Evolutionary conservation across 2,113 vertebrate genomes (phyloP).

Genomic region (Manacus vitellinus): DNA sequence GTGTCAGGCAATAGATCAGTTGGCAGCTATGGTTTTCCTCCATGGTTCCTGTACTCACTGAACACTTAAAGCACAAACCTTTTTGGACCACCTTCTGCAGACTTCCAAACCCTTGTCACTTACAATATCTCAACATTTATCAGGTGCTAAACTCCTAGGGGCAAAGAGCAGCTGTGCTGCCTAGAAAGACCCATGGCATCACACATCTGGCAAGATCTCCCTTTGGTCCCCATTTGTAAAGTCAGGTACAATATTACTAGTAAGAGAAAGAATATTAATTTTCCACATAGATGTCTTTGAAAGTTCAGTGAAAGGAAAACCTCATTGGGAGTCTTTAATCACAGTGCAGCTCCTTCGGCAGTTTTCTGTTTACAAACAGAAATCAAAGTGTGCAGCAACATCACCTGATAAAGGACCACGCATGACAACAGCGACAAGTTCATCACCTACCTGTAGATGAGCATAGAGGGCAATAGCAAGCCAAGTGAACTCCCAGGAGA

Average conservation of each 20-base stretch:
- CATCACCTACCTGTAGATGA: conserved; percentile 71
- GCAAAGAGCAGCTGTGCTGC: neutral
- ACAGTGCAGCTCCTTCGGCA: neutral
- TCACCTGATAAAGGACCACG: neutral
- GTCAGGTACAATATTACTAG: neutral
- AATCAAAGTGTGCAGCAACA: neutral
- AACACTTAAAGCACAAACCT: neutral
- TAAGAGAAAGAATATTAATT: neutral
- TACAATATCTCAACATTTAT: neutral
- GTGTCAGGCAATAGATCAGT: conserved; percentile 47
- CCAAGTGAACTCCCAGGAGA: conserved; percentile 66
- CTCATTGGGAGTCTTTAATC: neutral
- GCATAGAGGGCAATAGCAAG: conserved; percentile 53
- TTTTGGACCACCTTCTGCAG: neutral
- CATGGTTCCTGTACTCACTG: neutral
- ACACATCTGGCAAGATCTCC: neutral
- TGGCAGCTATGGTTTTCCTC: conserved; percentile 24
- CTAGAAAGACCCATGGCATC: neutral
- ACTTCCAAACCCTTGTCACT: neutral
- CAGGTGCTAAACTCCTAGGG: neutral
- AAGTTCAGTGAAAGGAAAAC: neutral
- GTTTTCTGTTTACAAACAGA: neutral
- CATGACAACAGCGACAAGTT: neutral
- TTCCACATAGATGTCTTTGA: neutral
- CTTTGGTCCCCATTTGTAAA: neutral